Evolutionary conservation across 2,797 vertebrate species (phyloP), one percentile per base, ranked within the genome.

Genomic region (Sardinella longiceps): DNA sequence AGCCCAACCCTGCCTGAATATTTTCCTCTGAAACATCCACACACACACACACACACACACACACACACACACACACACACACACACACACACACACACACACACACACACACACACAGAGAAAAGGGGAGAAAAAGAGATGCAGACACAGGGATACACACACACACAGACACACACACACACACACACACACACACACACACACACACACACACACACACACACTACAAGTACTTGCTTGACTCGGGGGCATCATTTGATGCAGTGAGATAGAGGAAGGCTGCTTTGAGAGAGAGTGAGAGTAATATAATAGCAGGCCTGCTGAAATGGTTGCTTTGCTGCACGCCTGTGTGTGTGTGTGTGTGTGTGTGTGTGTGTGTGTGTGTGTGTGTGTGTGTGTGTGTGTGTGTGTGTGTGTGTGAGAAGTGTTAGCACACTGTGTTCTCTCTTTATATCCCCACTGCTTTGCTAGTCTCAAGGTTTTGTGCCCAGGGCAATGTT

Each of bases 401-500:
- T 33, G 63, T 14, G 63, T 33, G 63, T 28, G 60, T 30, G 60
- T 63, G 60, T 28, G 60, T 30, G 6, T 15, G 14, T 33, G 58
- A 28, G 58, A 11, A 51, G 25, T 25, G 46, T 37, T 37, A 77
- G 30, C 82, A 50, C 58, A 48, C 48, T 5, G 60, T 74, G 53
- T 84, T 58, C 77, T 80, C 85, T 84, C 85, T 84, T 84, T 60
- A 81, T 80, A 86, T 45, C 83, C 50, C 87, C 53, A 81, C 70
- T 77, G 53, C 39, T 85, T 88, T 88, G 86, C 86, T 45, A 89
- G 90, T 88, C 92, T 91, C 89, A 92, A 92, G 90, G 91, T 93
- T 92, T 93, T 90, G 89, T 85, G 92, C 94, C 92, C 85, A 90
- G 87, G 93, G 93, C 94, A 92, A 94, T 94, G 92, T 94, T 92